Evolutionary conservation across 2,888 invertebrate genomes (phyloP), one percentile per base, ranked within the genome.

Genomic region (Leptinotarsa juncta): DNA sequence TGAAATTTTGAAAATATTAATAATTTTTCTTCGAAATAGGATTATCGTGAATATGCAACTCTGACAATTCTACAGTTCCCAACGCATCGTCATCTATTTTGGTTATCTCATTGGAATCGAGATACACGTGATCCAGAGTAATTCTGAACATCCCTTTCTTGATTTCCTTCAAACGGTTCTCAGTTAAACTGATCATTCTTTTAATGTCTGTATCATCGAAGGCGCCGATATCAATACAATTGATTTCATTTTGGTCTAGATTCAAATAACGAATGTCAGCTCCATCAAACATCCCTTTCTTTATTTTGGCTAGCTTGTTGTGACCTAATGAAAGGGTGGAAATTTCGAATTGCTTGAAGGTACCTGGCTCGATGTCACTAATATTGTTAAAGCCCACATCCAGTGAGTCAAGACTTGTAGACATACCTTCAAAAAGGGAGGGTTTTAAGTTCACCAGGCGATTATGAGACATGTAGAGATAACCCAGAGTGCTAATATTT

Each of bases 161-260:
- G 26, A 70, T 70, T 3, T 26, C 3, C 48, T 70, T 60, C 23
- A 70, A 49, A 49, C 23, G 48, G 55, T 70, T 70, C 10, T 12
- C 20, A 48, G 42, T 60, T 15, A 70, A 60, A 20, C 60, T 60
- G 16, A 70, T 60, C 16, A 62, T 16, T 15, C 7, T n/a, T n/a
- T 15, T 23, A 1, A 23, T 15, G 10, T 23, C 16, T 15, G 57
- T 16, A 10, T 53, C 48, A 70, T 70, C 69, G 23, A 70, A 70
- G 3, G 69, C 62, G 15, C 69, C 69, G 26, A 70, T 70, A 49
- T 70, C 69, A 0, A 70, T 23, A 70, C 49, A 49, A 18, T 18
- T 48, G 15, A 70, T 70, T 60, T 60, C 20, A 32, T 70, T 70
- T 23, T 60, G 14, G 7, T 49, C 49, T 3, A 70, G 49, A 49